Evolutionary conservation across 2,797 vertebrate genomes (phyloP), one percentile per base, ranked within the genome.

Genomic region (Gymnothorax javanicus): DNA sequence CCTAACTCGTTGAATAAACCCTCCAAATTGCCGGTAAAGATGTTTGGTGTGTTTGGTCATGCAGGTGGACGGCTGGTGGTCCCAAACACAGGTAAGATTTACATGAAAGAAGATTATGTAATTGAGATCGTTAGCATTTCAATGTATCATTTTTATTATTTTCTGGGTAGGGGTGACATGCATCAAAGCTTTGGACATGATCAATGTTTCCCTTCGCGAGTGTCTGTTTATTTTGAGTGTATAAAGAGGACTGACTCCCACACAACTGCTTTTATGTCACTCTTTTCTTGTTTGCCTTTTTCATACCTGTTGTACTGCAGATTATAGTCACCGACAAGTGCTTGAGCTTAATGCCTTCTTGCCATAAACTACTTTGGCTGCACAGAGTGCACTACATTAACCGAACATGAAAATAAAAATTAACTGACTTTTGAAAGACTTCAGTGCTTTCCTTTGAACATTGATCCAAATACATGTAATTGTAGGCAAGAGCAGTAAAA

Each of bases 11-110:
- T 97, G 43, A 94, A 96, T 62, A 90, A 96, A 33, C 94, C 94
- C 77, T 91, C 92, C 81, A 94, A 94, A 86, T 95, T 96, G 0
- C 93, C 95, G 7, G 95, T 97, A 90, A 98, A 94, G 92, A 97
- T 95, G 0, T 93, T 95, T 0, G 97, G 97, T 0, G 92, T 97
- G 79, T 98, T 99, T 67, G 97, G 97, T 33, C 96, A 98, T 75
- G 95, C 96, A 33, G 98, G 98, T 83, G 98, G 98, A 3, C 94
- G 97, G 82, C 90, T 99, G 88, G 96, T 98, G 90, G 94, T 98
- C 62, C 98, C 98, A 0, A 98, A 98, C 92, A 97, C 98, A 96
- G 98, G 98, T 98, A 89, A 91, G 95, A 25, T 83, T 13, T 54
- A 7, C 20, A 82, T 15, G n/a, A 54, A 81, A 54, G 77, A 81